Conservation (phyloP, 2,797 vertebrate genomes). For the Cottoperca gobio region DNA sequence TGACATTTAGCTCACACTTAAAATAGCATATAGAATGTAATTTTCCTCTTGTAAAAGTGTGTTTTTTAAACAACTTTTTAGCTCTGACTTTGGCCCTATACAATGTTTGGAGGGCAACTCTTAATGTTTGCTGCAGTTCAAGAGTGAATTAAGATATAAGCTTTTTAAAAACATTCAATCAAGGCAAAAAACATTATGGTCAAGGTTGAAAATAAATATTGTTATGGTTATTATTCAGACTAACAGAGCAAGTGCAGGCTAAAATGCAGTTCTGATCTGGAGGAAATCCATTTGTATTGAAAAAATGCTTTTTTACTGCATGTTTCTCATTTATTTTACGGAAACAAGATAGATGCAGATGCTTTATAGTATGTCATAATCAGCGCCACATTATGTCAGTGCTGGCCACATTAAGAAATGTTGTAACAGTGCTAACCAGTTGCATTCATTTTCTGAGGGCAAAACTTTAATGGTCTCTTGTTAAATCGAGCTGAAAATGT, state of each 20-base stretch:
- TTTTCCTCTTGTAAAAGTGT: not conserved
- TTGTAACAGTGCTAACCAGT: slow-evolving; percentile 17
- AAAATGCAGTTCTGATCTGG: not conserved
- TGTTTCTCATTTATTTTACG: slow-evolving; percentile 17
- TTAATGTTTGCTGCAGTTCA: not conserved
- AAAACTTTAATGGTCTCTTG: slow-evolving; percentile 17
- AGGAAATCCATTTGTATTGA: not conserved
- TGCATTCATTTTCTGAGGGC: slow-evolving; percentile 17
- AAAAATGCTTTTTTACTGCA: not conserved
- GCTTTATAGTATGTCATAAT: slow-evolving; percentile 29
- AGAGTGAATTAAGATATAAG: not conserved
- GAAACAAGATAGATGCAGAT: slow-evolving; percentile 17
- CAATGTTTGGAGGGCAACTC: not conserved
- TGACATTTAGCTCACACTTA: not conserved
- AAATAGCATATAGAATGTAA: not conserved
- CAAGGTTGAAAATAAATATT: not conserved
- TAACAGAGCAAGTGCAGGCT: not conserved
- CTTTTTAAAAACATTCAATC: not conserved
- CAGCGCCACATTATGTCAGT: slow-evolving; percentile 14
- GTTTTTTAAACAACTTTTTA: not conserved
- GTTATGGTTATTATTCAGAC: not conserved
- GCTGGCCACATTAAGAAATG: slow-evolving; percentile 11
- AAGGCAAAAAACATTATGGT: not conserved
- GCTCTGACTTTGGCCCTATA: not conserved
- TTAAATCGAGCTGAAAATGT: slow-evolving; percentile 39